Conservation (phyloP, 1,140 invertebrate species). For the Drosophila leontia region DNA sequence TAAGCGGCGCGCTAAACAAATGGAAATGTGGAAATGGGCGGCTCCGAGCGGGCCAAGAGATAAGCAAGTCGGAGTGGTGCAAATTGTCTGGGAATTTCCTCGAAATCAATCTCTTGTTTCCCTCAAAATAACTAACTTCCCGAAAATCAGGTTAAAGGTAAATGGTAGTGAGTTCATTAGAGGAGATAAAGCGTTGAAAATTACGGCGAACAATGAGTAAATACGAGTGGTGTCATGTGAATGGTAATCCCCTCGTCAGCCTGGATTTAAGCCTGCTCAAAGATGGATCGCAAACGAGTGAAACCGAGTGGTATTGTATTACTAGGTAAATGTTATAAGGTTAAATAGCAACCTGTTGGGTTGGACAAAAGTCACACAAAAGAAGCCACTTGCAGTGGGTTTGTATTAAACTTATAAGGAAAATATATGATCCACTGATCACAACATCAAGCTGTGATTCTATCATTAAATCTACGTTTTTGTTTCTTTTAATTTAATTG, state of each 20-base stretch:
- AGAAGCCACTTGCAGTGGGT: neutral
- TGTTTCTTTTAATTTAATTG: no score
- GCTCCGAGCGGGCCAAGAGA: slow-evolving; percentile 34
- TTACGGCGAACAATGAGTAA: slow-evolving; percentile 3
- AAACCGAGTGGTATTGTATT: neutral
- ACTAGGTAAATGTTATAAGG: neutral
- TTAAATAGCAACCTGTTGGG: slow-evolving; percentile 3
- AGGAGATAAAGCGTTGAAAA: slow-evolving; percentile 23
- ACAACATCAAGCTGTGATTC: no score
- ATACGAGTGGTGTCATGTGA: slow-evolving; percentile 12
- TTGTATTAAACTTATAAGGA: neutral
- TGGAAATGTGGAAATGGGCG: slow-evolving; percentile 62
- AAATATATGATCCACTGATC: no score
- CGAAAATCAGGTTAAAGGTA: slow-evolving; percentile 27
- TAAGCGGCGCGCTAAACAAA: slow-evolving; percentile 55
- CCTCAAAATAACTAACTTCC: slow-evolving; percentile 25
- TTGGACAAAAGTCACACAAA: neutral
- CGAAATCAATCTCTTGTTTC: slow-evolving; percentile 40
- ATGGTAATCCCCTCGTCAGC: slow-evolving; percentile 26
- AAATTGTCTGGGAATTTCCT: slow-evolving; percentile 60
- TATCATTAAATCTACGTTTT: neutral
- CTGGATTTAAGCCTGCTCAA: slow-evolving; percentile 14
- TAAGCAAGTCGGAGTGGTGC: slow-evolving; percentile 36
- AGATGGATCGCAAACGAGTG: neutral
- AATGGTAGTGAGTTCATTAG: slow-evolving; percentile 13